phyloP scores from a whole-genome alignment of 1,140 invertebrate species.

The Drosophila melanogaster region Release_6_plus_ISO1_MT NT_033777.3:26141001-26141500 shows the following conservation, averaged over 20 bases:
- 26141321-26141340: constrained; percentile 19
- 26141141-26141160: constrained; percentile 50
- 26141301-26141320: constrained; percentile 41
- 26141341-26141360: constrained; percentile 12
- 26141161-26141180: constrained; percentile 22
- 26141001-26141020: constrained; percentile 31
- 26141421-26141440: constrained; percentile 61
- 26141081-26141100: constrained; percentile 56
- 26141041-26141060: neutral
- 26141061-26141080: constrained; percentile 30
- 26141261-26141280: constrained; percentile 32
- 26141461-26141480: constrained; percentile 12
- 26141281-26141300: constrained; percentile 28
- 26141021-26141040: constrained; percentile 23
- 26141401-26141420: constrained; percentile 71
- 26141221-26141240: constrained; percentile 13
- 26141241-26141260: constrained; percentile 24
- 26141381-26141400: constrained; percentile 47
- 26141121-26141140: constrained; percentile 51
- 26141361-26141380: neutral
- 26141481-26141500: neutral
- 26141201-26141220: constrained; percentile 27
- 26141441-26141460: constrained; percentile 46
- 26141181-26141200: constrained; percentile 16
- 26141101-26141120: constrained; percentile 61